Evolutionary conservation across 2,888 invertebrate genomes (phyloP).

Genomic region (Ctenicera cuprea): DNA sequence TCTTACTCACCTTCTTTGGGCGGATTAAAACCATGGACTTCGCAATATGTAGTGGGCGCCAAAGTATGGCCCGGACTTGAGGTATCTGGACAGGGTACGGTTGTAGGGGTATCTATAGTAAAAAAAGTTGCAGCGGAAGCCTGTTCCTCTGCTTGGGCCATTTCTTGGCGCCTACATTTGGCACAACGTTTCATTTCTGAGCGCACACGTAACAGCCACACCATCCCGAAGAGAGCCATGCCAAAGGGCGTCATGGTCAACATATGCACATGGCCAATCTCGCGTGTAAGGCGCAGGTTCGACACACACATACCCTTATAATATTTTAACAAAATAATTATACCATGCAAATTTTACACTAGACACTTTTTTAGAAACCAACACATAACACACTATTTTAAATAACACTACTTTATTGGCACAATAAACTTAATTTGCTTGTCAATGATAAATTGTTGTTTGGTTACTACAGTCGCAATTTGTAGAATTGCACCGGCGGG

Average conservation of each 20-base stretch:
- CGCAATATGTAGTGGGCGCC: conserved; percentile 75
- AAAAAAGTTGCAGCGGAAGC: conserved; percentile 72
- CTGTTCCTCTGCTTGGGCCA: conserved; percentile 56
- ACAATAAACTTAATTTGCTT: neutral
- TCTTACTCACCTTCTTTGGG: conserved; percentile 75
- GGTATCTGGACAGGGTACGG: conserved; percentile 64
- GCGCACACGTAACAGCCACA: conserved; percentile 88
- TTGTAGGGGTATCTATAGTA: conserved; percentile 73
- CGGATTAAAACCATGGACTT: conserved; percentile 76
- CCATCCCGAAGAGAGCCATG: conserved; percentile 92
- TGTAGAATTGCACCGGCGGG: neutral
- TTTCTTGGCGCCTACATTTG: conserved; percentile 75
- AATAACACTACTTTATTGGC: neutral
- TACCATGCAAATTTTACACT: neutral
- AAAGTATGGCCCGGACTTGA: conserved; percentile 63
- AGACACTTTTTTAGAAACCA: neutral
- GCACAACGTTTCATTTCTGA: conserved; percentile 86
- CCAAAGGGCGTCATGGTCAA: conserved; percentile 68
- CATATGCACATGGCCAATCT: conserved; percentile 49
- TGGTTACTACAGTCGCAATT: neutral
- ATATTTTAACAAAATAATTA: conserved; percentile 36
- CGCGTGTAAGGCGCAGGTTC: conserved; percentile 47
- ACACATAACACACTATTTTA: neutral
- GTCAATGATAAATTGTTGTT: neutral
- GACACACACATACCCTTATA: conserved; percentile 50